These are phyloP conservation scores for Lemur catta DNA, from an alignment of 2,797 vertebrate species.

Conservation along the genomic window DNA sequence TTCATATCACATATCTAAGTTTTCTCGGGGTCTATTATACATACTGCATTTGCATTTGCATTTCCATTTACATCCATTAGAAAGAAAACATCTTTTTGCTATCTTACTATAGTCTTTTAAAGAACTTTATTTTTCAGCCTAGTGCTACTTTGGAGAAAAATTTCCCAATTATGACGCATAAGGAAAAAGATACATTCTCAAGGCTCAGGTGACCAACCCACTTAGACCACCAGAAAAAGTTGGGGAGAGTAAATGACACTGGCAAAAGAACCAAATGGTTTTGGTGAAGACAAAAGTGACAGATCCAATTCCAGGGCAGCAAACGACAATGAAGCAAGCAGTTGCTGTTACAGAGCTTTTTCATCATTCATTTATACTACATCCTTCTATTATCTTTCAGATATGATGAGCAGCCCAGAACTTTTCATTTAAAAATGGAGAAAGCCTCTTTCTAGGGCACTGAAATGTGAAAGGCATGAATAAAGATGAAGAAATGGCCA, in stretches of 20 bases:
- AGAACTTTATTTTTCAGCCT: conserved; percentile 60
- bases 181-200: background rate
- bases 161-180: conserved; percentile 40
- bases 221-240: background rate
- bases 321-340: background rate
- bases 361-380: background rate
- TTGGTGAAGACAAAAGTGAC: background rate
- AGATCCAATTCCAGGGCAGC: background rate
- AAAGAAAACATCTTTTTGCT: conserved; percentile 52
- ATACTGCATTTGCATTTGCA: conserved; percentile 58
- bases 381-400: background rate
- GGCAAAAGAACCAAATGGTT: background rate
- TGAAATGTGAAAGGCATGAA: conserved; percentile 60
- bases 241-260: background rate
- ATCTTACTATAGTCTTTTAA: conserved; percentile 62
- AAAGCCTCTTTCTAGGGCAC: conserved; percentile 37
- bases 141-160: conserved; percentile 13
- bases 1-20: conserved; percentile 14
- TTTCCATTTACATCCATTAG: conserved; percentile 71
- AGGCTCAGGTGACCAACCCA: background rate
- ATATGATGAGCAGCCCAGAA: conserved; percentile 22
- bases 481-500: conserved; percentile 68
- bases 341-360: background rate
- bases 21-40: background rate
- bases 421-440: conserved; percentile 41